These are phyloP conservation scores for Rhopalosiphum nymphaeae DNA, from an alignment of 2,888 invertebrate genomes.

Conservation along the genomic window DNA sequence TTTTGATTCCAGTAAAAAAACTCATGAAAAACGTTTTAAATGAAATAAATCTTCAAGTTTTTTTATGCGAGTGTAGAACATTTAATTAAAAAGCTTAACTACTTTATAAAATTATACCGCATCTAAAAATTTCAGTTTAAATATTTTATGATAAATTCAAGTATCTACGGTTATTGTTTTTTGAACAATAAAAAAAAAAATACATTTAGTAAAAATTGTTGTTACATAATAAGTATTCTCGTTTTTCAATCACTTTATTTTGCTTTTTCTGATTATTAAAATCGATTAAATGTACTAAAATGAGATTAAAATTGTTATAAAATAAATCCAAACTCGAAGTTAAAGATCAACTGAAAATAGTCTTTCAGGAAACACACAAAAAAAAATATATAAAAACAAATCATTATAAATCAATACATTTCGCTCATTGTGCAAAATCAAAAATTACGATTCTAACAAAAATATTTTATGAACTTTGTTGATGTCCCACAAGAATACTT, in stretches of 20 bases:
- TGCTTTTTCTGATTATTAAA: not conserved
- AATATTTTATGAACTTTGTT: not conserved
- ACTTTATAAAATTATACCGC: not conserved
- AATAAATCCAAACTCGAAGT: not conserved
- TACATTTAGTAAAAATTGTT: too few species aligned
- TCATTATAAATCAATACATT: not conserved
- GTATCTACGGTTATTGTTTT: too few species aligned
- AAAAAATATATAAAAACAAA: not conserved
- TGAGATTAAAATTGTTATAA: not conserved
- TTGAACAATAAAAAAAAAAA: too few species aligned
- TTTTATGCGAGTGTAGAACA: not conserved
- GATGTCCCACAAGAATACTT: not conserved
- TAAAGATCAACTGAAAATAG: not conserved
- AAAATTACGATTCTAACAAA: not conserved
- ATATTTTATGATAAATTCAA: too few species aligned
- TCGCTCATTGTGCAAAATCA: not conserved
- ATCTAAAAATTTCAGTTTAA: not conserved
- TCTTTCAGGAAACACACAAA: too few species aligned
- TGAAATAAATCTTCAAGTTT: not conserved
- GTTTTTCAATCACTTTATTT: not conserved
- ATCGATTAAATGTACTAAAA: not conserved
- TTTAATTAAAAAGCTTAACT: not conserved
- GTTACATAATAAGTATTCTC: not conserved
- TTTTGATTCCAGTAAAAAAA: not conserved
- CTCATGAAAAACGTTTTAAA: not conserved